Evolutionary conservation across 2,888 invertebrate genomes (phyloP).

Genomic region (Dicycla oo): DNA sequence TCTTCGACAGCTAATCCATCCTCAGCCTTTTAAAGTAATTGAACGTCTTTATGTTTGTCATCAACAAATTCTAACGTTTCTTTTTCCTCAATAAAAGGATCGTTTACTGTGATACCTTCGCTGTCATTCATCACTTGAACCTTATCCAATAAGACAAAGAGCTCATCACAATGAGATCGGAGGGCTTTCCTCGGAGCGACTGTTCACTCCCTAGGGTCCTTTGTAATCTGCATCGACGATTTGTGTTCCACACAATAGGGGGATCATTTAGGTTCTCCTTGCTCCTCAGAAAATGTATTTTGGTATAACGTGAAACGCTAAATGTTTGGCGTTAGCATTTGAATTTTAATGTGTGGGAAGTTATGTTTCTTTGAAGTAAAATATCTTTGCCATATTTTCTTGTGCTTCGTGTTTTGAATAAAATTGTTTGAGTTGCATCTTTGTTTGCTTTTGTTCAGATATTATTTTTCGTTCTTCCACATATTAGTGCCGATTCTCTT

Average conservation of each 20-base stretch:
- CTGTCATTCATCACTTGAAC: conserved; percentile 68
- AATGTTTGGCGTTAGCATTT: conserved; percentile 58
- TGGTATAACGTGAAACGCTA: conserved; percentile 57
- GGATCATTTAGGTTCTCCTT: conserved; percentile 65
- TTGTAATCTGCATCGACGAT: conserved; percentile 73
- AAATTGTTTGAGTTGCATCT: conserved; percentile 30
- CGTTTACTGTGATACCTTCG: conserved; percentile 65
- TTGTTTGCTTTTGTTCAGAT: conserved; percentile 4
- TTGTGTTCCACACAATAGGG: conserved; percentile 68
- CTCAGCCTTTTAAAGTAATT: conserved; percentile 67
- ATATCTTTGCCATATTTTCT: conserved; percentile 32
- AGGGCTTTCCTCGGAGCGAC: conserved; percentile 65
- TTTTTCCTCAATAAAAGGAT: conserved; percentile 68
- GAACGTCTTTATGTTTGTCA: conserved; percentile 66
- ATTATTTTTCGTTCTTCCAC: neutral
- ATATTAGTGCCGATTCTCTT: too few relatives aligned
- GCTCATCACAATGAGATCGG: conserved; percentile 67
- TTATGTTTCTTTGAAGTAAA: conserved; percentile 30
- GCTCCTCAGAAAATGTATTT: conserved; percentile 60
- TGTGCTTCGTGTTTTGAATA: conserved; percentile 19
- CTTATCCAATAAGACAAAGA: conserved; percentile 72
- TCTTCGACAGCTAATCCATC: conserved; percentile 63
- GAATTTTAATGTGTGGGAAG: conserved; percentile 46
- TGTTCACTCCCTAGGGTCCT: conserved; percentile 68
- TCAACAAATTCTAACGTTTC: conserved; percentile 64